These are phyloP conservation scores for Dunckerocampus dactyliophorus DNA, from an alignment of 2,113 vertebrate species.

Conservation along the genomic window DNA sequence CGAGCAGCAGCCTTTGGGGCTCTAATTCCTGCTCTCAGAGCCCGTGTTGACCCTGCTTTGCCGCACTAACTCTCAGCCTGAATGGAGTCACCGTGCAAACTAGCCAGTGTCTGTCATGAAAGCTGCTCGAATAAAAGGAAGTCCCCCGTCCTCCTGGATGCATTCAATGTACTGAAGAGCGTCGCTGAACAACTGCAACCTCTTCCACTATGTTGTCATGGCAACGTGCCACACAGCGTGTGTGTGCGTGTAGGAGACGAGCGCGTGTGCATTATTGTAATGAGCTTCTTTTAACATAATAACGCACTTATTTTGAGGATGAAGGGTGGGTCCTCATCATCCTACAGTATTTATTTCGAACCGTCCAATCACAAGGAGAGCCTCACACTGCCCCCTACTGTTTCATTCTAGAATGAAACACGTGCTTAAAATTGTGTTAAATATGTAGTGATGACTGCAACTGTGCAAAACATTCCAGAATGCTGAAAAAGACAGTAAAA, in stretches of 20 bases:
- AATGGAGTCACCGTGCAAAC: neutral
- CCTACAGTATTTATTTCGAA: neutral
- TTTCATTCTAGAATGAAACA: neutral
- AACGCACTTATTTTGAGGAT: neutral
- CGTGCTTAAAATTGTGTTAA: too few relatives aligned
- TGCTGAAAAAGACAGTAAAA: too few relatives aligned
- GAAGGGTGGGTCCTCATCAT: neutral
- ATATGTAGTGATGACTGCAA: neutral
- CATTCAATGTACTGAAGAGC: slow-evolving; percentile 43
- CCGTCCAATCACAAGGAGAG: neutral
- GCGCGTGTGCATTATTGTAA: slow-evolving; percentile 16
- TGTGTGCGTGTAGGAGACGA: slow-evolving; percentile 27
- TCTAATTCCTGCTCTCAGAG: slow-evolving; percentile 10
- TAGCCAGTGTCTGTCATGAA: slow-evolving; percentile 3
- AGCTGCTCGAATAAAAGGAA: slow-evolving; percentile 25
- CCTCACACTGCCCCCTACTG: slow-evolving; percentile 1
- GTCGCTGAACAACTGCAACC: slow-evolving; percentile 35
- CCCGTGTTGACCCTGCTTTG: slow-evolving; percentile 27
- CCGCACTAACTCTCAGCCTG: too few relatives aligned
- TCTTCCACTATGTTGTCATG: slow-evolving; percentile 58
- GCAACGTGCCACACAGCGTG: slow-evolving; percentile 40
- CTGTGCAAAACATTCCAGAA: neutral
- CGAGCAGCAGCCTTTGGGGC: slow-evolving; percentile 4
- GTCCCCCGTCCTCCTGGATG: slow-evolving; percentile 35
- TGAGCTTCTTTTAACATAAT: neutral